These are phyloP conservation scores for Halocynthia roretzi DNA, from an alignment of 23 tunicate species.

Conservation along the genomic window DNA sequence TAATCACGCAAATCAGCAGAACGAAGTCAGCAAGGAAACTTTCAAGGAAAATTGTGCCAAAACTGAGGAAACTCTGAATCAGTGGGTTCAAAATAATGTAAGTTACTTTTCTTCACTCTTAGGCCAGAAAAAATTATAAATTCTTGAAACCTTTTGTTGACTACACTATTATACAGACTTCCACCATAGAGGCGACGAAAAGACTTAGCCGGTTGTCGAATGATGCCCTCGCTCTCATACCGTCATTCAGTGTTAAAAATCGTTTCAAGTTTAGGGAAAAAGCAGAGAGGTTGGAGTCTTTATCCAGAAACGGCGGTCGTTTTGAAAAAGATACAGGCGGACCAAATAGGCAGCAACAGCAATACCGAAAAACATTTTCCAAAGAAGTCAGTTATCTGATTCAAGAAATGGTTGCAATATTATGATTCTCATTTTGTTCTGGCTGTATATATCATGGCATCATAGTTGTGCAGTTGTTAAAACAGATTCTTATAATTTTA, in stretches of 20 bases:
- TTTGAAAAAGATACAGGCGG: conserved; percentile 7
- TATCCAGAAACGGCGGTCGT: conserved; percentile 15
- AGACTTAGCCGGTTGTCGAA: conserved; percentile 32
- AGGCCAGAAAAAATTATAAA: not conserved
- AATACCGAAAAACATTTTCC: conserved; percentile 11
- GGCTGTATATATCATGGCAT: too few relatives aligned
- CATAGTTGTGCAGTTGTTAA: too few relatives aligned
- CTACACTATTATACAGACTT: conserved; percentile 16
- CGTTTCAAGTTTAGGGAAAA: conserved; percentile 57
- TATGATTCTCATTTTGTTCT: not conserved
- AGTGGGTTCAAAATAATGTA: conserved; percentile 39
- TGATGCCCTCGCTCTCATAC: conserved; percentile 20
- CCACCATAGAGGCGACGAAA: conserved; percentile 21
- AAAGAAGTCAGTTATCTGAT: conserved; percentile 25
- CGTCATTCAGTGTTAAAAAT: conserved; percentile 28
- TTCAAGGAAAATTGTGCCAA: conserved; percentile 28
- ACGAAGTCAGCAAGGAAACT: conserved; percentile 19
- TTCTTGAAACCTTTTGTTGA: not conserved
- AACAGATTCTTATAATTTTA: too few relatives aligned
- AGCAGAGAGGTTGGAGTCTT: conserved; percentile 43
- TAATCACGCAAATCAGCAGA: conserved; percentile 7
- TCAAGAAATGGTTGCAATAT: conserved; percentile 9
- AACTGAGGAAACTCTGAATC: conserved; percentile 31
- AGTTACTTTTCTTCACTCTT: not conserved
- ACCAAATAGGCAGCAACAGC: not conserved